A percentile compares a stretch with the other conserved stretches of the same genome.
These are phyloP conservation scores for Pithys albifrons DNA, from an alignment of 2,113 vertebrate genomes.

Conservation along the genomic window DNA sequence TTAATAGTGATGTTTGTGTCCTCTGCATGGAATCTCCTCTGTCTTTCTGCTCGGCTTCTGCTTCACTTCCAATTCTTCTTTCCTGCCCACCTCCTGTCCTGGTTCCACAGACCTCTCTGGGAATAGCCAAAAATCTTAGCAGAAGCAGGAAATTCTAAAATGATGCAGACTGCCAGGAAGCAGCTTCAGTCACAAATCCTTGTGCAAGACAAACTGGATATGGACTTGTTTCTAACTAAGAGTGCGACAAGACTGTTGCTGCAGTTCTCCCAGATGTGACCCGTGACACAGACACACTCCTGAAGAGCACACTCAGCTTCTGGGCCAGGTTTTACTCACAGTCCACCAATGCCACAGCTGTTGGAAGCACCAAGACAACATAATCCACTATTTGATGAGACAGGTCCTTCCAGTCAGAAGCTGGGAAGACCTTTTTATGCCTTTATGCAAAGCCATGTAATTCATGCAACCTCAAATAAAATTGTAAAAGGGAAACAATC, in stretches of 20 bases:
- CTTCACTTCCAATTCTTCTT: neutral
- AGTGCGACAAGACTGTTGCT: too few species aligned
- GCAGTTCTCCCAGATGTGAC: accelerated
- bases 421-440: neutral
- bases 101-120: neutral
- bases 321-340: neutral
- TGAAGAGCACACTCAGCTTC: neutral
- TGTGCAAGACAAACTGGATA: neutral
- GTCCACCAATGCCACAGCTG: neutral
- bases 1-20: neutral
- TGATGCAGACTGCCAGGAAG: neutral
- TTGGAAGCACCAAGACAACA: neutral
- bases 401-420: neutral
- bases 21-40: neutral
- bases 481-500: neutral
- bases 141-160: neutral
- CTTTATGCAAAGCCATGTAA: neutral
- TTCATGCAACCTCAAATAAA: neutral
- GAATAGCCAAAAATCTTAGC: neutral
- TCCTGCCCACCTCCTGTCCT: neutral
- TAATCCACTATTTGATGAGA: neutral
- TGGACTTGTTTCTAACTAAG: neutral
- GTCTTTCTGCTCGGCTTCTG: neutral
- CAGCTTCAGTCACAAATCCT: neutral
- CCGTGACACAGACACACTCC: neutral